These are phyloP conservation scores for Myotis lucifugus DNA, from an alignment of 2,113 vertebrate species.

Conservation along the genomic window DNA sequence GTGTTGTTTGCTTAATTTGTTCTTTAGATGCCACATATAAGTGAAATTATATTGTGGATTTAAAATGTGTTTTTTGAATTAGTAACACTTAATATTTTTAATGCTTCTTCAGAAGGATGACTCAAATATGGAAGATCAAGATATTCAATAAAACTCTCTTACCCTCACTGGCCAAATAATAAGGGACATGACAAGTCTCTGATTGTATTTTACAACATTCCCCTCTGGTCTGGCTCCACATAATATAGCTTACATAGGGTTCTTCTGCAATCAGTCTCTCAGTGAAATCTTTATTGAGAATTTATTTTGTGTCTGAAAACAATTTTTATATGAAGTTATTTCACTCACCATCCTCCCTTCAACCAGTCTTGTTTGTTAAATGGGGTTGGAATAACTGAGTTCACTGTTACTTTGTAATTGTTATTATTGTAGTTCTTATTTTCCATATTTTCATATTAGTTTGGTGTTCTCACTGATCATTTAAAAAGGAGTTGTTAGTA, in stretches of 20 bases:
- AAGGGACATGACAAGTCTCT: not conserved
- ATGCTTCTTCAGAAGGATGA: not conserved
- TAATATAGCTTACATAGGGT: not conserved
- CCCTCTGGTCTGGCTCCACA: not conserved
- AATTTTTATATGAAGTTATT: not conserved
- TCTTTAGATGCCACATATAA: not conserved
- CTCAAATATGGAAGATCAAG: not conserved
- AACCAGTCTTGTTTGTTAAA: not conserved
- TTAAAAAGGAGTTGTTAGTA: constrained; percentile 18
- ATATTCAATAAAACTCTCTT: not conserved
- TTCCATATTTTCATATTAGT: constrained; percentile 32
- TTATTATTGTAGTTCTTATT: not conserved
- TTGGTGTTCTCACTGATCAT: constrained; percentile 25
- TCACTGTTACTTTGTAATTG: not conserved
- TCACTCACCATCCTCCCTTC: not conserved
- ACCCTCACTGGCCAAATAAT: not conserved
- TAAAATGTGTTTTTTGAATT: not conserved
- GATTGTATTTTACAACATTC: not conserved
- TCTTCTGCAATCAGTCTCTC: not conserved
- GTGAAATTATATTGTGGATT: not conserved
- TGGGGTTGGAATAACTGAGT: not conserved
- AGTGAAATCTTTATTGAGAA: not conserved
- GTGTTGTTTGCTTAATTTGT: not conserved
- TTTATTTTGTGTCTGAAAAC: not conserved
- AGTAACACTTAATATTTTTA: not conserved